These are phyloP conservation scores for Andrena marginata DNA, from an alignment of 2,888 invertebrate species.

Conservation along the genomic window DNA sequence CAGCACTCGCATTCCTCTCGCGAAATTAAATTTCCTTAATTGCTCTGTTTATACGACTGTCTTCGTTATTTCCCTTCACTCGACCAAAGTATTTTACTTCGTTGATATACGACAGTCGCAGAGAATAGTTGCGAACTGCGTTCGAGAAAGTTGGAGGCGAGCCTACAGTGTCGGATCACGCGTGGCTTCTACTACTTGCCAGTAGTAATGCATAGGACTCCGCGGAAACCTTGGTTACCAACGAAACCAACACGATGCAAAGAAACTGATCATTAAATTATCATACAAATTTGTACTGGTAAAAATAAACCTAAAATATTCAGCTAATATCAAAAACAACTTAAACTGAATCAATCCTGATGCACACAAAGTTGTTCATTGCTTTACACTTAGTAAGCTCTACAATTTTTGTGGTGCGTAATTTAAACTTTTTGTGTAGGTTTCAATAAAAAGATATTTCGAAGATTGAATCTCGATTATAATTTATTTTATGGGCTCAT, in stretches of 20 bases:
- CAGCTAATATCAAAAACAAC: neutral
- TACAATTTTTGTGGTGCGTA: no score
- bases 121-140: constrained; percentile 19
- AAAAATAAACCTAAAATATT: no score
- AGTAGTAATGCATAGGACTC: constrained; percentile 4
- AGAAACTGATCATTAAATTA: neutral
- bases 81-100: neutral
- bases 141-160: constrained; percentile 21
- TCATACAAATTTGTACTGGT: neutral
- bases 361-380: no score
- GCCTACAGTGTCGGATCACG: constrained; percentile 24
- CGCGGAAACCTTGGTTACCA: neutral
- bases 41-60: neutral
- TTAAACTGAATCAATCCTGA: neutral
- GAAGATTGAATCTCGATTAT: no score
- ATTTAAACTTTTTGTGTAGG: no score
- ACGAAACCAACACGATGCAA: neutral
- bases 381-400: no score
- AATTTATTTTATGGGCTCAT: no score
- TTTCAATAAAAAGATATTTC: no score
- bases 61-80: constrained; percentile 4
- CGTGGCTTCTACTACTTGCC: constrained; percentile 43
- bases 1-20: constrained; percentile 17
- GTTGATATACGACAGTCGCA: constrained; percentile 9
- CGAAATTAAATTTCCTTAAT: constrained; percentile 42